Evolutionary conservation across 1,140 invertebrate species (phyloP), one percentile per base, ranked within the genome.

Genomic region (Apis laboriosa): DNA sequence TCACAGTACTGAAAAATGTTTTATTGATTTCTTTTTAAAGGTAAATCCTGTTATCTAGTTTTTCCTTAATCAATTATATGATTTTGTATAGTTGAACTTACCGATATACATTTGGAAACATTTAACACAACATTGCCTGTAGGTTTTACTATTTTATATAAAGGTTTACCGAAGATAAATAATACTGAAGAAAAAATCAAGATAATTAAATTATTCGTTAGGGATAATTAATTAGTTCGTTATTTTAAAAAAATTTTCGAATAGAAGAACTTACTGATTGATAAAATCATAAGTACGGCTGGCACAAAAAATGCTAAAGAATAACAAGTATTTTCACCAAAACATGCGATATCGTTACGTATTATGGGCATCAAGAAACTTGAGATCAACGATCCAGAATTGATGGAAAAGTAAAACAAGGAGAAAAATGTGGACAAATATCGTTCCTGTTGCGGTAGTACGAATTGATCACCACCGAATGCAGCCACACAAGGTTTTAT

Each of bases 401-500:
- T 99, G 88, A 99, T 99, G 53, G 98, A 95, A 88, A 99, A 98
- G 94, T 99, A 99, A 92, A 99, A 99, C 1, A 99, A 93, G 0
- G 98, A 99, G 93, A 99, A 99, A 94, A 98, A 99, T 77, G 96
- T 96, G 2, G 96, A 95, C 63, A 99, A 93, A 90, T 98, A 96
- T 82, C 93, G 93, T 89, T 96, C 96, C 93, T 97, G 97, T 89
- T 97, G 96, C 0, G 97, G 97, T 60, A 98, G 86, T 82, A 95
- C 94, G 92, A 99, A 99, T 94, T 99, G 99, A 94, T 99, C 99
- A 1, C 98, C 99, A 28, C 99, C 99, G 93, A 99, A 99, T 0
- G 99, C 97, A 0, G 98, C 96, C 0, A 99, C 99, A 92, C 98
- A 99, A 1, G 99, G 98, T 92, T 99, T 99, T 89, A 99, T 99